Evolutionary conservation across 2,888 invertebrate species (phyloP), one percentile per base, ranked within the genome.

Genomic region (Augochlorella aurata): DNA sequence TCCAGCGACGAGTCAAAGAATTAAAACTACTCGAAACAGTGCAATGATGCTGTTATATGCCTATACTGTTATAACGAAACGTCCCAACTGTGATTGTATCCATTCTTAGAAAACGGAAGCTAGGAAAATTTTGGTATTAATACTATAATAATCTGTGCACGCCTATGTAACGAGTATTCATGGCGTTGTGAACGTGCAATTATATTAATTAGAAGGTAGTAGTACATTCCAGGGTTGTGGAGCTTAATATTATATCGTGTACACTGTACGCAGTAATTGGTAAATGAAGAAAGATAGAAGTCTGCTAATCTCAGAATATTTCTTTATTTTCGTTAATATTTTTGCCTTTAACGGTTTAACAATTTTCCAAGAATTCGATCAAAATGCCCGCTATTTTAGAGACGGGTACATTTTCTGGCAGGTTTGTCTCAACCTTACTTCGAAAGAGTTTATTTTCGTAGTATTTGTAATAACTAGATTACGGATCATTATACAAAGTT

Each of bases 41-140:
- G 79, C 68, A 47, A 14, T 45, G 47, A 24, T 29, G 29, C 24
- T 58, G 58, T 58, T 16, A 16, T 1, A 58, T 63, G 66, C 61
- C 52, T 44, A 70, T 75, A 74, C 70, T 66, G 74, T 74, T 74
- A 66, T 81, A 81, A 81, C 82, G 44, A 71, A 81, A 81, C 81
- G 81, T 81, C 82, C 81, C 58, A 81, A 67, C 81, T 81, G 81
- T 81, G 81, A 81, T 81, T 66, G 52, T 65, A 75, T 67, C 24
- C 70, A 21, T 29, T 52, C 66, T 81, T 81, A 75, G 67, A 58
- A 47, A 47, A 21, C 24, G 38, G 61, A 61, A 18, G 7, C 21
- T 81, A 66, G 58, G 45, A 29, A 74, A 29, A 3, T 81, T 50
- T 70, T 38, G 54, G 58, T 58, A 58, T 58, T 29, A 29, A 58